These are phyloP conservation scores for Bubo blakistoni DNA, from an alignment of 2,113 vertebrate genomes.

Conservation along the genomic window DNA sequence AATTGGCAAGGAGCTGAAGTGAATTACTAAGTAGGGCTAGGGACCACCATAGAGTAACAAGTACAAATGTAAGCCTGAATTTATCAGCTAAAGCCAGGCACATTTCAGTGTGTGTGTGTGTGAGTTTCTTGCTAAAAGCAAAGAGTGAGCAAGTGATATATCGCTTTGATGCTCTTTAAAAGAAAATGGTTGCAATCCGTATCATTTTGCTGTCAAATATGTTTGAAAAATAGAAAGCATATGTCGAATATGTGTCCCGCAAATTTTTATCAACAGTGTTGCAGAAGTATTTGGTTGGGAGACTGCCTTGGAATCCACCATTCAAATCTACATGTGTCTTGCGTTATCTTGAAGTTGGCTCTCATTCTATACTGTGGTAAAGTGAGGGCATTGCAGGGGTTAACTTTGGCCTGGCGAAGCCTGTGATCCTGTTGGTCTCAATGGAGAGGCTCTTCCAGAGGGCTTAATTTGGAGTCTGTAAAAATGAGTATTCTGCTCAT, in stretches of 20 bases:
- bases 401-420: background rate
- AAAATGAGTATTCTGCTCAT: rapidly evolving
- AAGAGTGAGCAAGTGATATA: background rate
- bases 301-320: background rate
- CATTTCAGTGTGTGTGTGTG: background rate
- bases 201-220: background rate
- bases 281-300: background rate
- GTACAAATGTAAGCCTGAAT: background rate
- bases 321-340: background rate
- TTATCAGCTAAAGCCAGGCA: constrained; percentile 47
- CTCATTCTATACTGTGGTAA: background rate
- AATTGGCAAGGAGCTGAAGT: background rate
- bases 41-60: background rate
- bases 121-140: background rate
- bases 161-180: constrained; percentile 2
- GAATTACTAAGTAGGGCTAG: background rate
- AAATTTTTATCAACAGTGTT: background rate
- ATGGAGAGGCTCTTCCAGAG: background rate
- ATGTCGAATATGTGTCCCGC: background rate
- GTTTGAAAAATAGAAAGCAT: background rate
- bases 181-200: background rate
- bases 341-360: background rate
- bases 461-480: background rate
- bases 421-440: background rate
- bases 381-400: background rate